phyloP scores from a whole-genome alignment of 2,888 invertebrate genomes.

The Hipparchia semele region DNA sequence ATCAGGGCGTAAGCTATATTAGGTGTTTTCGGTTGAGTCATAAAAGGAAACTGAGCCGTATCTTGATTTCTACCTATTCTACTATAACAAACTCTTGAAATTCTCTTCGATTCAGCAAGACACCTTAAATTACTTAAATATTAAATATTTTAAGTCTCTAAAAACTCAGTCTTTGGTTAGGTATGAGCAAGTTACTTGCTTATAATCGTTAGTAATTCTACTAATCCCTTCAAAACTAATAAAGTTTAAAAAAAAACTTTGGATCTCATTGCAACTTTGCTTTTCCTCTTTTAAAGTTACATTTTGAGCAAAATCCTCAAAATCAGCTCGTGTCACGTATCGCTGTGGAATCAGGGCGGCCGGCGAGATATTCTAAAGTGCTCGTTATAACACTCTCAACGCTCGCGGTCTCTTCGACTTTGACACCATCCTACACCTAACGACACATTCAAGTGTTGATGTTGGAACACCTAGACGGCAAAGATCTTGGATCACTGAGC shows the following conservation, averaged over 20 bases:
- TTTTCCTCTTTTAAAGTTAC: not conserved
- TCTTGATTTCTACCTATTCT: too few species aligned
- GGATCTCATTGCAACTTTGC: not conserved
- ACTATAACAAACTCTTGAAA: too few species aligned
- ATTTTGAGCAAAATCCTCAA: not conserved
- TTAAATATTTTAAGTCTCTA: not conserved
- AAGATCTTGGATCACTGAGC: not conserved
- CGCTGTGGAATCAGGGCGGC: conserved; percentile 20
- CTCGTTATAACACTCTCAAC: conserved; percentile 51
- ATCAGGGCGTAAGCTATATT: too few species aligned
- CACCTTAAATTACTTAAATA: not conserved
- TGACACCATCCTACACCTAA: conserved; percentile 46
- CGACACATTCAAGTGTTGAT: conserved; percentile 37
- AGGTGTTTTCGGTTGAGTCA: too few species aligned
- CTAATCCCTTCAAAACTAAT: not conserved
- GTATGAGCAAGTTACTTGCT: not conserved
- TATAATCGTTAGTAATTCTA: too few species aligned
- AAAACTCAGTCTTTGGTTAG: not conserved
- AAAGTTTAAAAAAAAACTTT: not conserved
- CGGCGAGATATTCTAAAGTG: conserved; percentile 43
- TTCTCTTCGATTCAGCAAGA: too few species aligned
- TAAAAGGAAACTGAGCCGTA: too few species aligned
- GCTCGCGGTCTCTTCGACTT: conserved; percentile 40
- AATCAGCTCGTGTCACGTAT: conserved; percentile 11
- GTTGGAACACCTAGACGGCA: not conserved